A percentile compares a stretch with the other conserved stretches of the same genome.
Evolutionary conservation across 2,888 invertebrate genomes (phyloP).

Genomic region (Atrina japonica): DNA sequence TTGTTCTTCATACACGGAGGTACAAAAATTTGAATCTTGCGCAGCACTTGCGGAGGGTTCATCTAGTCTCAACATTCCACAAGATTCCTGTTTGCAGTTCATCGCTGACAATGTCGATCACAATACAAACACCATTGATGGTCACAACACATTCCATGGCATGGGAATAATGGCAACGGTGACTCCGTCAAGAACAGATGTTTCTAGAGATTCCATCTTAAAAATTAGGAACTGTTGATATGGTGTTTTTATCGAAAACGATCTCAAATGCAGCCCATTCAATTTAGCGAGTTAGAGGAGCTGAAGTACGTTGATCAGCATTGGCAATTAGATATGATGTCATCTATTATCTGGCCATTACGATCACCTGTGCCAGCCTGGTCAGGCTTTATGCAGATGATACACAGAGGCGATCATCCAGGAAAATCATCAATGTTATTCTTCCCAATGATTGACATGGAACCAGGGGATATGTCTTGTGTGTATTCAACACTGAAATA

Average conservation of each 20-base stretch:
- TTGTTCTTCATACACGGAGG: conserved; percentile 51
- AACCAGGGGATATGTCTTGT: conserved; percentile 53
- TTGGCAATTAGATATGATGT: too few relatives aligned
- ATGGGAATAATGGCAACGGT: conserved; percentile 49
- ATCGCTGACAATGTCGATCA: conserved; percentile 28
- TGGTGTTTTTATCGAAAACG: not conserved
- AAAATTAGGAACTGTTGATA: not conserved
- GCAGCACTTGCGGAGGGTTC: conserved; percentile 30
- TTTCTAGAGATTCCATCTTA: conserved; percentile 19
- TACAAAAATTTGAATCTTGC: conserved; percentile 43
- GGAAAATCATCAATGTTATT: conserved; percentile 20
- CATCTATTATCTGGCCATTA: too few relatives aligned
- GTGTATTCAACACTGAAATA: conserved; percentile 50
- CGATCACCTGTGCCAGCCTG: conserved; percentile 12
- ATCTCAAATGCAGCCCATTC: too few relatives aligned
- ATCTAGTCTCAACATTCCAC: not conserved
- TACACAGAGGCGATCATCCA: not conserved
- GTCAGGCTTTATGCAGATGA: conserved; percentile 31
- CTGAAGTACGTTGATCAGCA: not conserved
- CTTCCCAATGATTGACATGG: conserved; percentile 60
- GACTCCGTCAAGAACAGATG: conserved; percentile 28
- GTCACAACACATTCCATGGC: conserved; percentile 52
- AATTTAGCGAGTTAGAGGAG: not conserved
- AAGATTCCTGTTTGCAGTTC: conserved; percentile 8
- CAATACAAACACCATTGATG: conserved; percentile 53